A percentile compares a stretch with the other conserved stretches of the same genome.
Evolutionary conservation across 2,888 invertebrate genomes (phyloP).

Genomic region (Odontocerum albicorne): DNA sequence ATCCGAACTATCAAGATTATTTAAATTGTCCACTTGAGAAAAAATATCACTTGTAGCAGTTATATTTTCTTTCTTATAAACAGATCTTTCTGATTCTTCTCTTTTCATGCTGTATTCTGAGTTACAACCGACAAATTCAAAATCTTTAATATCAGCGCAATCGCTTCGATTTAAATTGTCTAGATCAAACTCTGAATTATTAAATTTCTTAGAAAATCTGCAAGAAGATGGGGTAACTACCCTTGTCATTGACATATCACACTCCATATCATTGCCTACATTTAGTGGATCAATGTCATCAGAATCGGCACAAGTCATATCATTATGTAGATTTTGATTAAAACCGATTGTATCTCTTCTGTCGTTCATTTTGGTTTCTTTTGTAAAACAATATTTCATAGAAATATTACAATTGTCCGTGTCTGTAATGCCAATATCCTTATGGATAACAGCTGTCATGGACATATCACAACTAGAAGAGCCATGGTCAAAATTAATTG

Average conservation of each 20-base stretch:
- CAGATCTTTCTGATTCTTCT: too few species aligned
- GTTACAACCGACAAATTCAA: slow-evolving; percentile 10
- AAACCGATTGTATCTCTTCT: slow-evolving; percentile 7
- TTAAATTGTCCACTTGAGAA: too few species aligned
- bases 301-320: neutral
- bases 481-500: slow-evolving; percentile 15
- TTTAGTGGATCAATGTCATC: neutral
- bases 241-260: slow-evolving; percentile 21
- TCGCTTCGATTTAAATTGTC: neutral
- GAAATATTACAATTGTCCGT: neutral
- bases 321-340: neutral
- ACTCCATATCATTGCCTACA: neutral
- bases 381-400: neutral
- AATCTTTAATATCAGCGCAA: neutral
- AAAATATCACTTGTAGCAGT: too few species aligned
- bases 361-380: slow-evolving; percentile 4
- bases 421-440: neutral
- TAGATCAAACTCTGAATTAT: too few species aligned
- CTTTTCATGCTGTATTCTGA: neutral
- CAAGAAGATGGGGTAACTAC: too few species aligned
- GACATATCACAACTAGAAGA: neutral
- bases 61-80: too few species aligned
- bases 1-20: too few species aligned
- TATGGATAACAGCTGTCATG: neutral
- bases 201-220: too few species aligned